phyloP scores from a whole-genome alignment of 1,140 invertebrate genomes.

The Zaprionus vittiger region DNA sequence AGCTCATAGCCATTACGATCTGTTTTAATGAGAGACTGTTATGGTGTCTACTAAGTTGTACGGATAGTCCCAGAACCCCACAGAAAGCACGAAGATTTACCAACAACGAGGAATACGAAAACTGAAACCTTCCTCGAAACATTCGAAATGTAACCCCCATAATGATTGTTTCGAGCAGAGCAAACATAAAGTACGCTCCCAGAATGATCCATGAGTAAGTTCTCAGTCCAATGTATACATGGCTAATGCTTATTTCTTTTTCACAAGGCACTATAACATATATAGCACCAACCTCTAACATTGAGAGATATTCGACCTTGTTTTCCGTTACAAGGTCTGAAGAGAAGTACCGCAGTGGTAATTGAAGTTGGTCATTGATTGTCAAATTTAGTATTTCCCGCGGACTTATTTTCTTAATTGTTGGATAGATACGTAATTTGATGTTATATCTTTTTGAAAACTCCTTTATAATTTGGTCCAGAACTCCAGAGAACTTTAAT shows the following conservation, averaged over 20 bases:
- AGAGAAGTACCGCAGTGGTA: not conserved
- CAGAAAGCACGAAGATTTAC: conserved; percentile 44
- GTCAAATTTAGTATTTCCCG: not conserved
- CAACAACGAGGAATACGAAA: conserved; percentile 2
- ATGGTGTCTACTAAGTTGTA: not conserved
- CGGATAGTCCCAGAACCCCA: conserved; percentile 37
- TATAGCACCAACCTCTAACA: not conserved
- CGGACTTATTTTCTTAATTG: not conserved
- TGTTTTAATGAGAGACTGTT: conserved; percentile 28
- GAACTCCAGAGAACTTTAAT: not conserved
- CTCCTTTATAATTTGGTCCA: conserved; percentile 1
- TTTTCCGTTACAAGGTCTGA: not conserved
- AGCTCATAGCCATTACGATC: conserved; percentile 33
- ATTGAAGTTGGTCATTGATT: not conserved
- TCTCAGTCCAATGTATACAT: not conserved
- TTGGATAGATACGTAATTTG: not conserved
- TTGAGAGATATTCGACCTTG: not conserved
- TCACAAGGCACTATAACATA: conserved; percentile 45
- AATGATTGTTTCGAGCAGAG: conserved; percentile 30
- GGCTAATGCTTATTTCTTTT: not conserved
- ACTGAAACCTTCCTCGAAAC: not conserved
- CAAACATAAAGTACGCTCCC: conserved; percentile 25
- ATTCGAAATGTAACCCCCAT: conserved; percentile 3
- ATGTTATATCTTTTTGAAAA: conserved; percentile 5
- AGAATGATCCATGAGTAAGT: conserved; percentile 9